Percentiles rank a stretch among this genome's conserved stretches.
Evolutionary conservation across 2,113 vertebrate species (phyloP).

Genomic region (Talpa occidentalis): DNA sequence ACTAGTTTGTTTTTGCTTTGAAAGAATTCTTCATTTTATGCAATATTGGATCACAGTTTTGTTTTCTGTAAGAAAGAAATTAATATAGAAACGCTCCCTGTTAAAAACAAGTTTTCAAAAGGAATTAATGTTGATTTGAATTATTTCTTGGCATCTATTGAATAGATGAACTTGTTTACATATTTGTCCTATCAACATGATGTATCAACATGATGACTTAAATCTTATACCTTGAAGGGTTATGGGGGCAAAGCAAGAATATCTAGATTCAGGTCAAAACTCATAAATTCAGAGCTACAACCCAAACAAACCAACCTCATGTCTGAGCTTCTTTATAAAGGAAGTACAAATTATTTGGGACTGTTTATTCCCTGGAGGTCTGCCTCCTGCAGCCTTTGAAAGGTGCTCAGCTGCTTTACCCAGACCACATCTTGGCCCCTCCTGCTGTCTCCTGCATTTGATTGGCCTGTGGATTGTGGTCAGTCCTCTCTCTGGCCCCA

Average conservation of each 20-base stretch:
- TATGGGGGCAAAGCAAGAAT: not conserved
- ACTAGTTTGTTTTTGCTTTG: not conserved
- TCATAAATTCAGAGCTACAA: not conserved
- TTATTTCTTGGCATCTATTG: conserved; percentile 30
- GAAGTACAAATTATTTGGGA: not conserved
- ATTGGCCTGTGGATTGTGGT: not conserved
- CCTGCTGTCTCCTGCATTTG: not conserved
- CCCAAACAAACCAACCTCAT: not conserved
- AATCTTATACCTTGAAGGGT: not conserved
- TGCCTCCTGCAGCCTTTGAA: not conserved
- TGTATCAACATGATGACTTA: not conserved
- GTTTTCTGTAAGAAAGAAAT: not conserved
- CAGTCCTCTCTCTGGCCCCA: not conserved
- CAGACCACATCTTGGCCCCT: not conserved
- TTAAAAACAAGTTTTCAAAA: conserved; percentile 62
- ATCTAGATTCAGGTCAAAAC: not conserved
- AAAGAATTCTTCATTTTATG: not conserved
- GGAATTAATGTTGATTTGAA: not conserved
- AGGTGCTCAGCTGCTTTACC: not conserved
- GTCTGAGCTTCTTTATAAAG: not conserved
- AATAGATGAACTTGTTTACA: not conserved
- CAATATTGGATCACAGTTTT: not conserved
- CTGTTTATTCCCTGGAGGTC: not conserved
- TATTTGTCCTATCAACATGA: not conserved
- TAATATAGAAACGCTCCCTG: not conserved